Base-by-base conservation (phyloP, 1,140 invertebrate genomes). In the Sipha flava region DNA sequence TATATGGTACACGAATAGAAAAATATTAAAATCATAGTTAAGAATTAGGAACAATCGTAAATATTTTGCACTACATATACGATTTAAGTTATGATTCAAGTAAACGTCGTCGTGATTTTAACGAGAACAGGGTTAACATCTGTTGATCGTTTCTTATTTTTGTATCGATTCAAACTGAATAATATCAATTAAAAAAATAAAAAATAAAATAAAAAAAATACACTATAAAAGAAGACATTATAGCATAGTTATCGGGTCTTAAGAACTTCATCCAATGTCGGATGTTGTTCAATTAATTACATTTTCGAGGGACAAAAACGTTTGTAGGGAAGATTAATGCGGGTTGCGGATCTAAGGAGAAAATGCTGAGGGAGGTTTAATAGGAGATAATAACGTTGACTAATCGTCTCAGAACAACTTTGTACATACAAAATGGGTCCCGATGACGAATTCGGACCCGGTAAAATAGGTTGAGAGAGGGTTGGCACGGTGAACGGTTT, bases 341-440 rank as follows among this genome's bases (percentile, higher is more conserved):
- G 73, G 34, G 73, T 57, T 57, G 26, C 73, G n/a, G 73, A 77
- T 77, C 73, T 57, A 18, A 77, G 73, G 3, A 59, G 37, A 59
- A 21, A 4, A n/a, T 4, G 14, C 21, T 3, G 7, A 40, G 73
- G 73, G 49, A 37, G 52, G 73, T 37, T 54, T 77, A 59, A 77
- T 77, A 77, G 73, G 21, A 59, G 52, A 77, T 57, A 59, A 77
- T 77, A 77, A 77, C 73, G 52, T 77, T 77, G 73, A 77, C 73
- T 77, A 77, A 77, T 77, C 34, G 73, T 57, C 31, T 57, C 34
- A 18, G n/a, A 59, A 59, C 52, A 59, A 77, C 73, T 77, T 40
- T 16, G 52, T 43, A 14, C 73, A 59, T 59, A 77, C 73, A 59
- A 77, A 77, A 59, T 52, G 73, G 52, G 29, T 43, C n/a, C 54